phyloP scores from a whole-genome alignment of 2,888 invertebrate genomes.

The Cynaeus angustus region DNA sequence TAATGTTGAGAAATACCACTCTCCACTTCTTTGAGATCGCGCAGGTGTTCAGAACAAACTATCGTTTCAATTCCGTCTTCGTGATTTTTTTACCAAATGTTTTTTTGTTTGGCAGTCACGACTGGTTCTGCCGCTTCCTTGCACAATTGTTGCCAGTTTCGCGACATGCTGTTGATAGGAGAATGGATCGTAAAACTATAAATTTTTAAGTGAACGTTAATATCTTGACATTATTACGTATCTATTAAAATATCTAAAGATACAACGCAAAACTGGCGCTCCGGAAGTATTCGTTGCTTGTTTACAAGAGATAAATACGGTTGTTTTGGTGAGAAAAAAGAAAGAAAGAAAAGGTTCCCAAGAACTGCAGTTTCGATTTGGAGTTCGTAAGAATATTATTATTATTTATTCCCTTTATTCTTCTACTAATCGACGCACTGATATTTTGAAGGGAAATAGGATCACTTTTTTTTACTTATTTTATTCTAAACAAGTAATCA shows the following conservation, averaged over 20 bases:
- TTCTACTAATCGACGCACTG: too few species aligned
- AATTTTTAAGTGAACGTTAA: slow-evolving; percentile 1
- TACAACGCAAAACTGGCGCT: not conserved
- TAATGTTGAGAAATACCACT: slow-evolving; percentile 50
- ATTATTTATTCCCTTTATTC: too few species aligned
- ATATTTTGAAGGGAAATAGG: too few species aligned
- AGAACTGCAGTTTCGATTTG: too few species aligned
- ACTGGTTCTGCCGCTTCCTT: slow-evolving; percentile 60
- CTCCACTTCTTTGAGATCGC: slow-evolving; percentile 53
- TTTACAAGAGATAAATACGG: too few species aligned
- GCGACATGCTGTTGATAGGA: slow-evolving; percentile 47
- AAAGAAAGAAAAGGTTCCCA: too few species aligned
- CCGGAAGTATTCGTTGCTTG: not conserved
- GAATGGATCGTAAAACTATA: slow-evolving; percentile 45
- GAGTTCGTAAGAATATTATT: too few species aligned
- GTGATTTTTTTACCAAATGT: slow-evolving; percentile 57
- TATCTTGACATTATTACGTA: not conserved
- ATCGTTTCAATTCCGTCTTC: slow-evolving; percentile 60
- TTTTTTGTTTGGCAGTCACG: slow-evolving; percentile 60
- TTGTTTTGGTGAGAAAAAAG: too few species aligned
- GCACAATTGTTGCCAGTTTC: slow-evolving; percentile 52
- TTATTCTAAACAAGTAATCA: too few species aligned
- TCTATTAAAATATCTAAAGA: not conserved
- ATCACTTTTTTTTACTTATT: too few species aligned
- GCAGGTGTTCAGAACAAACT: slow-evolving; percentile 63